Evolutionary conservation across 2,113 vertebrate species (phyloP), one percentile per base, ranked within the genome.

Genomic region (Myrmophylax atrothorax): DNA sequence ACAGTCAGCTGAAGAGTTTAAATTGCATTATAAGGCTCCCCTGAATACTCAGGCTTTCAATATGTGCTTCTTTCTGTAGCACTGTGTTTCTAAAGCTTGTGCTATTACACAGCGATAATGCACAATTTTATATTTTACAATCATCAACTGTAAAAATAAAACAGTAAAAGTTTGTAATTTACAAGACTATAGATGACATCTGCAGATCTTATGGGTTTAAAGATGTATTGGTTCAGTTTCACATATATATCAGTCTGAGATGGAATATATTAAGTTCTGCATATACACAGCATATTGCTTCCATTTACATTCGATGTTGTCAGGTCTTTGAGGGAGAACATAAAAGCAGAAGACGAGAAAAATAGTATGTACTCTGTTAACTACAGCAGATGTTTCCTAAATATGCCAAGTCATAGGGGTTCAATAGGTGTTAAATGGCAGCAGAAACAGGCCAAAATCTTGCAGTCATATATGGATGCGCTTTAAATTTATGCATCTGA

Each of bases 101-200:
- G 46, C 93, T 94, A 94, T 97, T 95, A 95, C 49, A 88, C 73
- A 59, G 95, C 80, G 78, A 92, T 96, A 93, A 96, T 94, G 95
- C 63, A 95, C 74, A 93, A 78, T 73, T 91, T 94, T 89, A 64
- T 90, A 89, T 96, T 97, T 97, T 95, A 96, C 89, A 95, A 58
- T 83, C 52, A 94, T 92, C 97, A 93, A 58, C 84, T 96, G 50
- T 94, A 95, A 94, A 94, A 96, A 95, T 96, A 74, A 96, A 90
- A 85, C 62, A 96, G 75, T 94, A 90, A 94, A 96, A 95, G 52
- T 94, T 97, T 94, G 58, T 52, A 94, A 97, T 97, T 97, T 97
- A 97, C 93, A 96, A 91, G 85, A 42, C 91, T 74, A 64, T 97
- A 96, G 95, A 94, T 95, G 63, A 56, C 91, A 92, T 92, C 87